A percentile compares a stretch with the other conserved stretches of the same genome.
Conservation (phyloP, 2,797 vertebrate species). For the Lacerta agilis region DNA sequence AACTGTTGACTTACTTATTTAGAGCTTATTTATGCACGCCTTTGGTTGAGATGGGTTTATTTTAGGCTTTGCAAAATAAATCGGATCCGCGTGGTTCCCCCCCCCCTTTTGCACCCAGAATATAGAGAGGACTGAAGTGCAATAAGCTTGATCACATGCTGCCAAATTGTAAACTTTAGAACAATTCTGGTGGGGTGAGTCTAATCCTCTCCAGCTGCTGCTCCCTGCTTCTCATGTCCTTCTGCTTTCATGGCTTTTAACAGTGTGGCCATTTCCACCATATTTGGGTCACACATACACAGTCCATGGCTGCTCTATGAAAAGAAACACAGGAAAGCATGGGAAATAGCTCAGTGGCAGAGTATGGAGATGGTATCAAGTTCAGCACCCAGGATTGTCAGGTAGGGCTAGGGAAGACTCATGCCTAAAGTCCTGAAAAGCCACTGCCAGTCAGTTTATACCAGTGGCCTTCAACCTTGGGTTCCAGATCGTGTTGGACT, state of each 20-base stretch:
- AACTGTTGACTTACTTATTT: slow-evolving; percentile 64
- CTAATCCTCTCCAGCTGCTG: not conserved
- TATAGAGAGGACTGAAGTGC: not conserved
- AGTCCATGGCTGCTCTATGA: not conserved
- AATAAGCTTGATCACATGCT: slow-evolving; percentile 20
- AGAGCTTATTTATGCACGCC: slow-evolving; percentile 60
- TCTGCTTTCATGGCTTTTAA: not conserved
- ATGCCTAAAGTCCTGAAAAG: no score
- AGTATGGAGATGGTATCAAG: no score
- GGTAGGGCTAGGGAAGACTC: no score
- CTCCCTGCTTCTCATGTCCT: not conserved
- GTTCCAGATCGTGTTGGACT: no score
- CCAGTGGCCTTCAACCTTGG: no score
- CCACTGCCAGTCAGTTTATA: no score
- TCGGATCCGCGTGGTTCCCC: slow-evolving; percentile 29
- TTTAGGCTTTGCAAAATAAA: slow-evolving; percentile 44
- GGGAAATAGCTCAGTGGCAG: no score
- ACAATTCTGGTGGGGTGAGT: not conserved
- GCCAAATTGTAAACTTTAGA: not conserved
- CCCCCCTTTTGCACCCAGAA: slow-evolving; percentile 30
- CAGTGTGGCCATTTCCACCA: no score
- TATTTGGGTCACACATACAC: no score
- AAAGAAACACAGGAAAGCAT: not conserved
- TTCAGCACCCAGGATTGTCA: no score
- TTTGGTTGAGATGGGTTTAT: slow-evolving; percentile 40